Percentiles rank a stretch among this genome's conserved stretches.
These are phyloP conservation scores for rabbit (Oryctolagus cuniculus) DNA, from an alignment of 2,113 vertebrate genomes.

Conservation along the genomic window mOryCun1.1 NC_091434.1:141876001-141876500, in stretches of 20 bases:
- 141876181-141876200: not conserved
- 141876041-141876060: not conserved
- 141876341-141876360: constrained; percentile 28
- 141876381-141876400: not conserved
- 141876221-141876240: not conserved
- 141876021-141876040: not conserved
- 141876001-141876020: too few species aligned
- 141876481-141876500: not conserved
- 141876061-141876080: not conserved
- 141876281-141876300: not conserved
- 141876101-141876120: constrained; percentile 17
- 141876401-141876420: not conserved
- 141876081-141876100: not conserved
- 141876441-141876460: not conserved
- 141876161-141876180: not conserved
- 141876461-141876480: not conserved
- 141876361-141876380: not conserved
- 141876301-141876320: not conserved
- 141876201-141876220: not conserved
- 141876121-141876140: not conserved
- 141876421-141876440: not conserved
- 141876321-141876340: not conserved
- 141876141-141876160: not conserved
- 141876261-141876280: not conserved
- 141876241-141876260: not conserved